Conservation (phyloP, 2,888 invertebrate species). For the Flexamia atlantica region DNA sequence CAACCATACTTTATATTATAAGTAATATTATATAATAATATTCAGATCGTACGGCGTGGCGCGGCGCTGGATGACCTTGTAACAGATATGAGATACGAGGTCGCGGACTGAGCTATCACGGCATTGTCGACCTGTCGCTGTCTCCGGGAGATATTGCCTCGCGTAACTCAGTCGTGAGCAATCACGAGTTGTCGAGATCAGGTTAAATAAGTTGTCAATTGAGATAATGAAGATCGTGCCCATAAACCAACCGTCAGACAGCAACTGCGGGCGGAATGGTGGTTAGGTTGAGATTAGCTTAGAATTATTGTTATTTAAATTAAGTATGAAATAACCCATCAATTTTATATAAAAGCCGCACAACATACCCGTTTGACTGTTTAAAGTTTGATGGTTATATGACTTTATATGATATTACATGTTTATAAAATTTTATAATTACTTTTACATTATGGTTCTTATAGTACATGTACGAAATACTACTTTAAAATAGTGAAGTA, state of each 20-base stretch:
- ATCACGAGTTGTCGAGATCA: background rate
- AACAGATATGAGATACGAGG: conserved; percentile 6
- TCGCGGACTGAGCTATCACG: background rate
- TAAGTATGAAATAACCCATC: background rate
- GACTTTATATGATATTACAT: too few relatives aligned
- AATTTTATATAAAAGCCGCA: too few relatives aligned
- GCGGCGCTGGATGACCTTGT: conserved; percentile 8
- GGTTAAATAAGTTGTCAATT: conserved; percentile 28
- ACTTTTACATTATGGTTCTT: too few relatives aligned
- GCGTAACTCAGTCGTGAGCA: conserved; percentile 27
- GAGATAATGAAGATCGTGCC: conserved; percentile 20
- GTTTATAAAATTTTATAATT: too few relatives aligned
- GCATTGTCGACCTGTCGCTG: conserved; percentile 24
- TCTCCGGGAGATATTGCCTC: background rate
- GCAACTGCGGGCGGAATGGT: background rate
- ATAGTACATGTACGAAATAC: too few relatives aligned
- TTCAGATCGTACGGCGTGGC: too few relatives aligned
- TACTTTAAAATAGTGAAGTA: too few relatives aligned
- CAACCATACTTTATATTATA: background rate
- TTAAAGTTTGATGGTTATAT: too few relatives aligned
- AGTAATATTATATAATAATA: too few relatives aligned
- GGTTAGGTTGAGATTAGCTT: background rate
- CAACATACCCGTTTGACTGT: too few relatives aligned
- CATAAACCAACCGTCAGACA: conserved; percentile 4
- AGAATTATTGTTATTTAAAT: background rate